Percentiles rank a stretch among this genome's conserved stretches.
Evolutionary conservation across 2,797 vertebrate species (phyloP).

Genomic region (Anguilla megastoma): DNA sequence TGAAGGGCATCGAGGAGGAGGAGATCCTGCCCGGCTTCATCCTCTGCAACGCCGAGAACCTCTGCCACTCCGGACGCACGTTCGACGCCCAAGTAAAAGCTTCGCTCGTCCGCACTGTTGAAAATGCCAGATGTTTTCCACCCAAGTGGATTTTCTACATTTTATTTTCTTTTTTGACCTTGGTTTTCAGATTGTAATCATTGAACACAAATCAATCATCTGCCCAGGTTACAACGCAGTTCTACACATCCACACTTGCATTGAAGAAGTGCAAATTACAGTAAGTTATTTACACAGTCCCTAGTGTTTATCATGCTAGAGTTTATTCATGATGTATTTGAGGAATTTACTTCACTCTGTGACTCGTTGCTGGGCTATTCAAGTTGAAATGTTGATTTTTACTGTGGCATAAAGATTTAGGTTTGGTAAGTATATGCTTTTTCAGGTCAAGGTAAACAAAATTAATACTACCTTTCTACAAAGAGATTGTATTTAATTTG

Average conservation of each 20-base stretch:
- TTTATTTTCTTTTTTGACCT: neutral
- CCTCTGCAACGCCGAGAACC: slow-evolving; percentile 93
- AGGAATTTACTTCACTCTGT: neutral
- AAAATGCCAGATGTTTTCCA: neutral
- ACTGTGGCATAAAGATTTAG: neutral
- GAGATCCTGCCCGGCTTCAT: slow-evolving; percentile 98
- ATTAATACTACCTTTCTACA: neutral
- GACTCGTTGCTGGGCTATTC: neutral
- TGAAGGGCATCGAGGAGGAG: slow-evolving; percentile 98
- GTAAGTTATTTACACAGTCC: slow-evolving; percentile 70
- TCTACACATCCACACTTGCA: slow-evolving; percentile 98
- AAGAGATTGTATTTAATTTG: neutral
- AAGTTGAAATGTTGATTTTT: neutral
- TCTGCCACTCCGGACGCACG: slow-evolving; percentile 96
- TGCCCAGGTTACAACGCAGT: slow-evolving; percentile 99
- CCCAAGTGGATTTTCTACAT: slow-evolving; percentile 10
- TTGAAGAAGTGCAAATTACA: slow-evolving; percentile 97
- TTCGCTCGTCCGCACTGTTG: neutral
- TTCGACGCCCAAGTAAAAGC: slow-evolving; percentile 92
- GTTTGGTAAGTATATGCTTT: neutral
- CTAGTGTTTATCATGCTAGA: neutral
- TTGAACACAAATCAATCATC: slow-evolving; percentile 99
- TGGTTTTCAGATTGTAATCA: slow-evolving; percentile 91
- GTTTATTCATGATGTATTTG: neutral
- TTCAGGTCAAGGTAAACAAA: neutral